Percentiles rank a stretch among this genome's conserved stretches.
Evolutionary conservation across 2,888 invertebrate species (phyloP).

Genomic region (Ophion costatus): DNA sequence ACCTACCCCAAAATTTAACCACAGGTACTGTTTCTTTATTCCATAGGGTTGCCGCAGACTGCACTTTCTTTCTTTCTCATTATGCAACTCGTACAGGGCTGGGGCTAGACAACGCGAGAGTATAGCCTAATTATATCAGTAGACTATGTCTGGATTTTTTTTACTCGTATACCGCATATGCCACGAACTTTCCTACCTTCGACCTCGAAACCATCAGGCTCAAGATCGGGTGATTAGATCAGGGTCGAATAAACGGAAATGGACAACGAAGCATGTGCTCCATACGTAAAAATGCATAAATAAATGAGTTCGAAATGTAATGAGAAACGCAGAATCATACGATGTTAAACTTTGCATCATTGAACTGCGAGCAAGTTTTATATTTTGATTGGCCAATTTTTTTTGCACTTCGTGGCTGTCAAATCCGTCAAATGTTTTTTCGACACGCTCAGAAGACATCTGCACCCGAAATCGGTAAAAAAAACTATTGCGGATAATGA

Average conservation of each 20-base stretch:
- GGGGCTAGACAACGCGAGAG: slow-evolving; percentile 33
- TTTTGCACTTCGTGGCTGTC: no score
- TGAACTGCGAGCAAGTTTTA: no score
- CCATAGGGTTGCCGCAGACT: slow-evolving; percentile 40
- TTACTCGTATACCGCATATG: slow-evolving; percentile 24
- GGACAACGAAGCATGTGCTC: slow-evolving; percentile 5
- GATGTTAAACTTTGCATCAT: no score
- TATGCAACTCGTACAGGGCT: slow-evolving; percentile 29
- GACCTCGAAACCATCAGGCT: slow-evolving; percentile 52
- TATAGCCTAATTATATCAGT: slow-evolving; percentile 3
- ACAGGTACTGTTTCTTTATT: neutral
- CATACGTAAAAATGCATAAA: neutral
- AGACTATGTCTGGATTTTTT: slow-evolving; percentile 35
- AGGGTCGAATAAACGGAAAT: slow-evolving; percentile 20
- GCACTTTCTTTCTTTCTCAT: slow-evolving; percentile 42
- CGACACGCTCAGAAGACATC: no score
- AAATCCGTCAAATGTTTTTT: no score
- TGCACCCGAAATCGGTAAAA: no score
- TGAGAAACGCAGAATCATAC: no score
- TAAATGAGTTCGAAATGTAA: neutral
- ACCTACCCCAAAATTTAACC: slow-evolving; percentile 73
- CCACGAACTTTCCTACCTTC: slow-evolving; percentile 13
- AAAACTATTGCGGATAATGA: no score
- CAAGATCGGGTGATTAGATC: slow-evolving; percentile 34
- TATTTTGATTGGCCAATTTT: no score